phyloP scores from a whole-genome alignment of 2,113 vertebrate species.

The Elachura formosa region DNA sequence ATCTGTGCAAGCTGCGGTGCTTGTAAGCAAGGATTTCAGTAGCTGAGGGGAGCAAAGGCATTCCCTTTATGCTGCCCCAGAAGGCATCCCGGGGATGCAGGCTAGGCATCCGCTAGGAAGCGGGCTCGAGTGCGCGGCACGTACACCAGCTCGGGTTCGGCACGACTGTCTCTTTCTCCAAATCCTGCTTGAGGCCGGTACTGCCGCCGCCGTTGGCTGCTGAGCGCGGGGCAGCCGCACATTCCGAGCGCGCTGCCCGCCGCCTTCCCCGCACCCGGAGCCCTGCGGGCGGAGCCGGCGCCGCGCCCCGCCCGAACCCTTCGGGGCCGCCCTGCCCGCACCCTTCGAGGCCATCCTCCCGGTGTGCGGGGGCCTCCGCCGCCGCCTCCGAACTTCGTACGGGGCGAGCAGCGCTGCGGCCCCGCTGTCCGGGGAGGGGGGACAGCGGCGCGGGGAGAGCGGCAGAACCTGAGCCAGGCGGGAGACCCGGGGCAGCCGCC shows the following conservation, averaged over 20 bases:
- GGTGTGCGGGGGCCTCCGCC: background rate
- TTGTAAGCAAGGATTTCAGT: background rate
- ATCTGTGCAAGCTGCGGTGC: background rate
- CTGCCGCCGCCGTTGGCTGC: background rate
- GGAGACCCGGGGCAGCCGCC: background rate
- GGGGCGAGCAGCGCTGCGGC: background rate
- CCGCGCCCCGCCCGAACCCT: background rate
- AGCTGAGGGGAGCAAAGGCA: background rate
- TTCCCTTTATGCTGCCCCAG: background rate
- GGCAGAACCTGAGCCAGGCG: background rate
- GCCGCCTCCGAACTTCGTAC: background rate
- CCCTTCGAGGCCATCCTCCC: background rate
- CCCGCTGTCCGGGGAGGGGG: background rate
- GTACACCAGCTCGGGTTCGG: background rate
- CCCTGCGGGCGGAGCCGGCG: background rate
- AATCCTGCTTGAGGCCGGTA: background rate
- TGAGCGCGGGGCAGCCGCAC: accelerated
- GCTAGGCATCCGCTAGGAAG: no score
- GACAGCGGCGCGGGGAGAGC: no score
- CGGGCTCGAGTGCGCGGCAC: background rate
- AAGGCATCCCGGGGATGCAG: no score
- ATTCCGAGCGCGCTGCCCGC: accelerated
- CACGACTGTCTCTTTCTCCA: background rate
- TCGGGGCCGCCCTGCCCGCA: background rate
- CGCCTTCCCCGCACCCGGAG: background rate